These are phyloP conservation scores for Pituophis catenifer DNA, from an alignment of 2,113 vertebrate species.

Conservation along the genomic window DNA sequence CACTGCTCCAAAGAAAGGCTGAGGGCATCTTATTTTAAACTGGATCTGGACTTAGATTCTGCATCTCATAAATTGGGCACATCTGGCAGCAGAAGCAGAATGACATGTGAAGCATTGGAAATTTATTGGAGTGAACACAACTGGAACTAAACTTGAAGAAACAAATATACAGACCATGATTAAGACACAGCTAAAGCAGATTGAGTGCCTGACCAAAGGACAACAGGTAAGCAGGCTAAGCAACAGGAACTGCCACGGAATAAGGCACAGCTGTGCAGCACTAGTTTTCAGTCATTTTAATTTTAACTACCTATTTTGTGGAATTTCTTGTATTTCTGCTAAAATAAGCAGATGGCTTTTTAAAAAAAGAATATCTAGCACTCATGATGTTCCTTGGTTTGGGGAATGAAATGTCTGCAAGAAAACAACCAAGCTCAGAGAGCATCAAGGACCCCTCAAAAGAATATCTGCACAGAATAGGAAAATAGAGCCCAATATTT, in stretches of 20 bases:
- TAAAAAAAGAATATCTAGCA: conserved; percentile 13
- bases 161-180: conserved; percentile 35
- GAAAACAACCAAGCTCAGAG: not conserved
- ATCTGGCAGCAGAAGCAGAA: conserved; percentile 38
- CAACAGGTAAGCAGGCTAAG: conserved; percentile 16
- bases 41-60: conserved; percentile 56
- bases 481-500: not conserved
- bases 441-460: conserved; percentile 37
- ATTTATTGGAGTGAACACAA: conserved; percentile 27
- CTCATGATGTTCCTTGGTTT: not conserved
- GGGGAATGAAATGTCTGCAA: not conserved
- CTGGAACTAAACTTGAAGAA: conserved; percentile 31
- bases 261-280: conserved; percentile 24
- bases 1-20: conserved; percentile 41
- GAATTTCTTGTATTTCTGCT: conserved; percentile 30
- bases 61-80: conserved; percentile 43
- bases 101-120: conserved; percentile 39
- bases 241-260: conserved; percentile 27
- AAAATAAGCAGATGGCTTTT: conserved; percentile 19
- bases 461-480: conserved; percentile 40
- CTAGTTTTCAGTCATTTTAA: conserved; percentile 6
- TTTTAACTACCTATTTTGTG: conserved; percentile 9
- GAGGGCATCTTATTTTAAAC: conserved; percentile 43
- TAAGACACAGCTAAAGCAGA: conserved; percentile 42
- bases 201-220: conserved; percentile 39